phyloP scores from a whole-genome alignment of 2,113 vertebrate genomes.

The Pachycephala philippinensis region DNA sequence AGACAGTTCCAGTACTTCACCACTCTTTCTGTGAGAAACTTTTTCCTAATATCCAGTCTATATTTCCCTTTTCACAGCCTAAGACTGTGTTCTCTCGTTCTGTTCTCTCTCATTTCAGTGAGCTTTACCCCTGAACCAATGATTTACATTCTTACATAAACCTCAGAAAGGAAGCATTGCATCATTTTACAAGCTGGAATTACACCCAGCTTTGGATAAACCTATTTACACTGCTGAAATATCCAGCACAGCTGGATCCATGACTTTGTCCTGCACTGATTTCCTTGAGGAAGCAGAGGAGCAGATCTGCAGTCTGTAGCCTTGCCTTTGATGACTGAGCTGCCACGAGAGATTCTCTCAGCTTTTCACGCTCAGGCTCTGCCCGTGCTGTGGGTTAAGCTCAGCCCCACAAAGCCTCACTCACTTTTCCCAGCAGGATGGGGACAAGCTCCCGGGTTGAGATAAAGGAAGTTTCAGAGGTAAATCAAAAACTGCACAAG shows the following conservation, averaged over 20 bases:
- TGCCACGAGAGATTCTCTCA: neutral
- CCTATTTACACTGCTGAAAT: neutral
- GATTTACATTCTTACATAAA: neutral
- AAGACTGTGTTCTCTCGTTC: too few relatives aligned
- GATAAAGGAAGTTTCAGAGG: neutral
- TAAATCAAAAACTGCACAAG: neutral
- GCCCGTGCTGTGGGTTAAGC: neutral
- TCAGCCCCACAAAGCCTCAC: neutral
- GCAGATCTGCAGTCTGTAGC: neutral
- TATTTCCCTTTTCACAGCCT: too few relatives aligned
- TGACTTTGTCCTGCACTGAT: neutral
- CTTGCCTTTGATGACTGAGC: neutral
- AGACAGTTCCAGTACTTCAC: too few relatives aligned
- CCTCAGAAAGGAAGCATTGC: neutral
- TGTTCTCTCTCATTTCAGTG: neutral
- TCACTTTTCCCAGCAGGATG: neutral
- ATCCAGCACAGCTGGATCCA: neutral
- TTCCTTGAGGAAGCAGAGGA: neutral
- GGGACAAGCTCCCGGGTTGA: neutral
- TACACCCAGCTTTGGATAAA: neutral
- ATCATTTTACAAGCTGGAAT: neutral
- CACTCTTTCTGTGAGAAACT: too few relatives aligned
- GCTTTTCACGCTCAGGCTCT: neutral
- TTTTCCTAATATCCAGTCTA: too few relatives aligned
- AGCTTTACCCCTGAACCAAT: neutral